Percentiles rank a stretch among this genome's conserved stretches.
Evolutionary conservation across 2,113 vertebrate genomes (phyloP).

Genomic region (Uropsilus gracilis): DNA sequence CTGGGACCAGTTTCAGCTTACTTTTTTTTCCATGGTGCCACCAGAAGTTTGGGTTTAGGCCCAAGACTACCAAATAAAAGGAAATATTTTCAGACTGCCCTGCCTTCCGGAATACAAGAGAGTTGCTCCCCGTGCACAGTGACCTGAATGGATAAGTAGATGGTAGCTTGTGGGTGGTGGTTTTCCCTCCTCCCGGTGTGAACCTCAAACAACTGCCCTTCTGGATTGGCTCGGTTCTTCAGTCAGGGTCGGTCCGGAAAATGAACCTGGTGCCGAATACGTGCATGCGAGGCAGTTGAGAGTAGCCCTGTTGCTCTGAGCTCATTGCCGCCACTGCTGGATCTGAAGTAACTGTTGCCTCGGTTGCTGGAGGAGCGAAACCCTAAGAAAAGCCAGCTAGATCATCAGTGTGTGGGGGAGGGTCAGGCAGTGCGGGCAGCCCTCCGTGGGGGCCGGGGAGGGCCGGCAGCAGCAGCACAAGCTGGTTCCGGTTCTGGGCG

Average conservation of each 20-base stretch:
- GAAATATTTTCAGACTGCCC: constrained; percentile 1
- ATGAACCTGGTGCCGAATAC: constrained; percentile 68
- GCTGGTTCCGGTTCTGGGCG: neutral
- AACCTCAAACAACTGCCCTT: constrained; percentile 57
- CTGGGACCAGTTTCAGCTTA: neutral
- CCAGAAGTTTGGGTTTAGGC: neutral
- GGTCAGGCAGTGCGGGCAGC: neutral
- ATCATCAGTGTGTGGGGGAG: neutral
- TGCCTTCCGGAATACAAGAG: neutral
- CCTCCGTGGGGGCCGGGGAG: neutral
- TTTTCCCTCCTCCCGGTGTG: neutral
- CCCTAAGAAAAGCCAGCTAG: neutral
- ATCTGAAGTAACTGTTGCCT: constrained; percentile 35
- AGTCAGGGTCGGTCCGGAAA: constrained; percentile 80
- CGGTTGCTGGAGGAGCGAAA: neutral
- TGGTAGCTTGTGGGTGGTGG: neutral
- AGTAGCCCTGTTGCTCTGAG: constrained; percentile 78
- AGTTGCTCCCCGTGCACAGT: neutral
- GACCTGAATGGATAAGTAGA: neutral
- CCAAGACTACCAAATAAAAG: neutral
- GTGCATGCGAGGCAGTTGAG: constrained; percentile 74
- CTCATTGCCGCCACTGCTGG: constrained; percentile 72
- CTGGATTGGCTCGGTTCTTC: constrained; percentile 71
- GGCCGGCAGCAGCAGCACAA: neutral
- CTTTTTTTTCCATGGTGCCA: neutral